Conservation (phyloP, 2,113 vertebrate genomes). For the Paracanthobrama guichenoti region DNA sequence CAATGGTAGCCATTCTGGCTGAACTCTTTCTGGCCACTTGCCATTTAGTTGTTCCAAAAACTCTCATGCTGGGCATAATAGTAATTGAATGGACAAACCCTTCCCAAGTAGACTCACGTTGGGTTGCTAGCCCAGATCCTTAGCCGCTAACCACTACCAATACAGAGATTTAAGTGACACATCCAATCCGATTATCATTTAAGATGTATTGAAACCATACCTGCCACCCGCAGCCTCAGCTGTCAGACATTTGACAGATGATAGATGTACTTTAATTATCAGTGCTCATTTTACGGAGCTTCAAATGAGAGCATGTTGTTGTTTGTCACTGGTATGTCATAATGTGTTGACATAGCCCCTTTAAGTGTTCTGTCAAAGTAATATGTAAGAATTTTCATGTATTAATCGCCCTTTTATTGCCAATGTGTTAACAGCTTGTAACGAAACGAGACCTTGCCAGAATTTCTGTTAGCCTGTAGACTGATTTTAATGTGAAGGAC, state of each 20-base stretch:
- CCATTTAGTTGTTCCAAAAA: constrained; percentile 20
- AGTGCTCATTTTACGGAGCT: background rate
- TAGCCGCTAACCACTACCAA: background rate
- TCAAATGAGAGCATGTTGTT: constrained; percentile 4
- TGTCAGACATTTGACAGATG: constrained; percentile 9
- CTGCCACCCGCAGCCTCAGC: background rate
- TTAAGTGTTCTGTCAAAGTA: no score
- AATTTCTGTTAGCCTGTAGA: no score
- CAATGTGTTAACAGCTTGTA: no score
- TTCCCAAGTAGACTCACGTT: background rate
- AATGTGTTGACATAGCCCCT: background rate
- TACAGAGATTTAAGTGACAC: background rate
- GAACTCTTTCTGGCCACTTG: constrained; percentile 14
- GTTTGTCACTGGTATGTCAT: background rate
- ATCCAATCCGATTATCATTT: background rate
- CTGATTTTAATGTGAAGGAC: no score
- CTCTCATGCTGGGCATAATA: background rate
- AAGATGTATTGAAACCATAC: background rate
- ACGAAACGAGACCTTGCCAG: no score
- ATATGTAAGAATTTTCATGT: no score
- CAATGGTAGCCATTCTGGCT: constrained; percentile 21
- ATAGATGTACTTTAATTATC: background rate
- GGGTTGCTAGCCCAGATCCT: background rate
- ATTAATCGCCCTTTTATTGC: no score
- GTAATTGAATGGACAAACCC: background rate